Evolutionary conservation across 2,888 invertebrate genomes (phyloP).

Genomic region (Calliphora vomitoria): DNA sequence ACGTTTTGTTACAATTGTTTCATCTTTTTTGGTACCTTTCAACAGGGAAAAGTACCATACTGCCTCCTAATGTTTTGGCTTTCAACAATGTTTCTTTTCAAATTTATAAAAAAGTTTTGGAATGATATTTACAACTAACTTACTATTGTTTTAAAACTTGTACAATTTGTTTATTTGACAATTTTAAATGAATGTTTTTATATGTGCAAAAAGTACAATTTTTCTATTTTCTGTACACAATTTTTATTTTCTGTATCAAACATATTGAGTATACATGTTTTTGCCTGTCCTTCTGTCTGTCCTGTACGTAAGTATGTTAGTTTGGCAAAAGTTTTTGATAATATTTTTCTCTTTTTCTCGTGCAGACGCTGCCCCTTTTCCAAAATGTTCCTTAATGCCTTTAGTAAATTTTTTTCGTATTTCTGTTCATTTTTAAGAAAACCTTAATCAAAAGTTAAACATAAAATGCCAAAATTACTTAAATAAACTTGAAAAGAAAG

Average conservation of each 20-base stretch:
- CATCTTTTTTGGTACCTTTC: neutral
- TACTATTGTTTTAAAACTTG: too few species aligned
- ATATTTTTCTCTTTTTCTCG: neutral
- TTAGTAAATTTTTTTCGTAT: neutral
- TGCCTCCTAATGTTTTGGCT: too few species aligned
- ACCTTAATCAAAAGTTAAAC: conserved; percentile 27
- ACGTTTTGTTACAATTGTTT: neutral
- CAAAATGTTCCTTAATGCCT: neutral
- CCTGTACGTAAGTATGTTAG: neutral
- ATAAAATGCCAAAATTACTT: conserved; percentile 21
- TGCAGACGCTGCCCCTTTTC: neutral
- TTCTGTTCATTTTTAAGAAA: neutral
- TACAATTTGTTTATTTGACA: too few species aligned
- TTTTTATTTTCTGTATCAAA: neutral
- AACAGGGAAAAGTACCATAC: too few species aligned
- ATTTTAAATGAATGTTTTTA: too few species aligned
- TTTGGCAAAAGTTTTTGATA: neutral
- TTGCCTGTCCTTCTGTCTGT: neutral
- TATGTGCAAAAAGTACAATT: too few species aligned
- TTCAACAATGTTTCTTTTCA: too few species aligned
- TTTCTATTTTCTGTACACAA: neutral
- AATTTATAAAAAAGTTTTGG: too few species aligned
- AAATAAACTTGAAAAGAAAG: neutral
- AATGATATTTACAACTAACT: too few species aligned
- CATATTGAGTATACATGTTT: neutral